Evolutionary conservation across 2,888 invertebrate species (phyloP).

Genomic region (Myopa testacea): DNA sequence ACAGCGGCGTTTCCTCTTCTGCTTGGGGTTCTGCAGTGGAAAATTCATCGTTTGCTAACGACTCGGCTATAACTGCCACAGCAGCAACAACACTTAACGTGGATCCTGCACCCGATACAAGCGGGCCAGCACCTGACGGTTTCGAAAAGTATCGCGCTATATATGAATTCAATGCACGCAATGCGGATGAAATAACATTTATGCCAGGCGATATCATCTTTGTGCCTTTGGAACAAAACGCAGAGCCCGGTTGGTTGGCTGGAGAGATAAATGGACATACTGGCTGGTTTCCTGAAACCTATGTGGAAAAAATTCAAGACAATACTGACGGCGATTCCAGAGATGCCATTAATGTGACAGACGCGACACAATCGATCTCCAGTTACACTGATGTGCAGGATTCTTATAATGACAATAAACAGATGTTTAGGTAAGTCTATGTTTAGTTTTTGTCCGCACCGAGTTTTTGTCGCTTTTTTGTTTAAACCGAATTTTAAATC

Average conservation of each 20-base stretch:
- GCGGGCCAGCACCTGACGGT: conserved; percentile 68
- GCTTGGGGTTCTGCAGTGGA: conserved; percentile 52
- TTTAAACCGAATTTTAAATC: neutral
- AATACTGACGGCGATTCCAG: conserved; percentile 43
- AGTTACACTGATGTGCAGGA: conserved; percentile 55
- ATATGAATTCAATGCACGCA: conserved; percentile 93
- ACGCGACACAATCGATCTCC: conserved; percentile 45
- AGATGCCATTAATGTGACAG: conserved; percentile 26
- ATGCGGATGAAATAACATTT: conserved; percentile 91
- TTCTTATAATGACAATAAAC: conserved; percentile 63
- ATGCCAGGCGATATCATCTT: conserved; percentile 92
- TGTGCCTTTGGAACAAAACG: conserved; percentile 80
- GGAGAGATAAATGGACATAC: conserved; percentile 90
- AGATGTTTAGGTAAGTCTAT: conserved; percentile 71
- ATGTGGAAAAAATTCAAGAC: conserved; percentile 82
- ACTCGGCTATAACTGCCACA: conserved; percentile 51
- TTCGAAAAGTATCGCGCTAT: conserved; percentile 86
- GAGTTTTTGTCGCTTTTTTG: too few species aligned
- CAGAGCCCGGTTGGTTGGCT: conserved; percentile 98
- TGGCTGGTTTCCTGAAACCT: conserved; percentile 98
- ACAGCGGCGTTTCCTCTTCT: conserved; percentile 51
- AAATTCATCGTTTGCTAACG: conserved; percentile 56
- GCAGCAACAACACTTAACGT: conserved; percentile 29
- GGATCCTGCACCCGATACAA: conserved; percentile 54
- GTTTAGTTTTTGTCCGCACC: too few species aligned